Evolutionary conservation across 2,888 invertebrate genomes (phyloP), one percentile per base, ranked within the genome.

Genomic region (Nemurella pictetii): DNA sequence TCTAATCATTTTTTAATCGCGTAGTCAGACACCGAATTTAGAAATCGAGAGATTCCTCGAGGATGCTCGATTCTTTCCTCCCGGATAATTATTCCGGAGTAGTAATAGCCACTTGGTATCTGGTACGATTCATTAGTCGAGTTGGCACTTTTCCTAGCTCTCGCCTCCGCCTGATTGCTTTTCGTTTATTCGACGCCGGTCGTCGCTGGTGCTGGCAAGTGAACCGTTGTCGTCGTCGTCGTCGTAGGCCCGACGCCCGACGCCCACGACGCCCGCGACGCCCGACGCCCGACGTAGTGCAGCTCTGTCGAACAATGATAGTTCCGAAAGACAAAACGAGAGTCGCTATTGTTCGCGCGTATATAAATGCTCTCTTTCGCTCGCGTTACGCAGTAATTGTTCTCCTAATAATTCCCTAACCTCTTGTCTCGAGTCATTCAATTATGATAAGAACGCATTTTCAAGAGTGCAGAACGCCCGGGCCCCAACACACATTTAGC

Each of bases 391-490:
- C 78, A 78, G 28, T 78, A 78, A 78, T 78, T 78, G 78, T 78
- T 27, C 78, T 78, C n/a, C 30, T 78, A 78, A 78, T 78, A 78
- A 78, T 55, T 28, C n/a, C n/a, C 78, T 78, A 30, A 78, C 78
- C 78, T 29, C 28, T 78, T 78, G 78, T 78, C 78, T 78, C 30
- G 29, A 78, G 29, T 4, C 78, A 29, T 55, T 55, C 55, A 55
- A 55, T 55, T 55, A 55, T 55, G 55, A 55, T 55, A 55, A 55
- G 55, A 55, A 55, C 55, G 55, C 9, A 12, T 55, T 55, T 55
- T 20, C 55, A 20, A 15, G 55, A 55, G n/a, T n/a, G n/a, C n/a
- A n/a, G n/a, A n/a, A n/a, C n/a, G n/a, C n/a, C n/a, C n/a, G n/a
- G 20, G 55, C 55, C 55, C 12, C 55, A 20, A 55, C 55, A 55